Evolutionary conservation across 1,140 invertebrate genomes (phyloP).

Genomic region (Drosophila triauraria): DNA sequence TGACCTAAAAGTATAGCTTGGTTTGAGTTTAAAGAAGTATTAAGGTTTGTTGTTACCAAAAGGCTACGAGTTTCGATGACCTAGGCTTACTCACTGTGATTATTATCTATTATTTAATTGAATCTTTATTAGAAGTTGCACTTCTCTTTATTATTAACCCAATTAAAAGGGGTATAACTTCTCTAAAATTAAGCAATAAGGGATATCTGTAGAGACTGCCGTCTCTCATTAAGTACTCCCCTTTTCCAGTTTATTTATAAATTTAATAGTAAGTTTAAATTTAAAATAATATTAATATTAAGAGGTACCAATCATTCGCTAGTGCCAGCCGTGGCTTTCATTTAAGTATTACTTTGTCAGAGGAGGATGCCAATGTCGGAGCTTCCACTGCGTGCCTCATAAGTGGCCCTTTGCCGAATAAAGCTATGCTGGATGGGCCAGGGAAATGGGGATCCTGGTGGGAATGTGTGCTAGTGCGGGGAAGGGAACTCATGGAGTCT

Average conservation of each 20-base stretch:
- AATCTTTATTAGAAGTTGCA: neutral
- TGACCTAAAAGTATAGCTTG: constrained; percentile 8
- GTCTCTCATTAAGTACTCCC: no score
- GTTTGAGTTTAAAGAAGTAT: constrained; percentile 1
- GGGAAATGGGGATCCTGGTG: neutral
- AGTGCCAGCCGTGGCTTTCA: neutral
- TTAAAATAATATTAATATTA: neutral
- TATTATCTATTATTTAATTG: no score
- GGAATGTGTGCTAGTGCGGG: neutral
- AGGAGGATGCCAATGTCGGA: constrained; percentile 39
- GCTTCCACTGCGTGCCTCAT: constrained; percentile 52
- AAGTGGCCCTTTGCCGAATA: constrained; percentile 63
- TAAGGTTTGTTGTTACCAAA: neutral
- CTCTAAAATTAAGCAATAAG: neutral
- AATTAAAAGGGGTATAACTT: neutral
- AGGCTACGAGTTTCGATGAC: neutral
- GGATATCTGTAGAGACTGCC: no score
- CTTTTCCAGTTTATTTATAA: neutral
- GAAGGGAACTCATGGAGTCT: constrained; percentile 34
- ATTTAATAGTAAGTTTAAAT: neutral
- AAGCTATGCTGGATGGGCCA: constrained; percentile 10
- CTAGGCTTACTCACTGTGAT: neutral
- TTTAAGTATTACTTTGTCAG: constrained; percentile 19
- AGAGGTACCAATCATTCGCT: neutral
- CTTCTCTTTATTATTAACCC: no score